Base-by-base conservation (phyloP, 2,888 invertebrate species). In the Catocala nupta region DNA sequence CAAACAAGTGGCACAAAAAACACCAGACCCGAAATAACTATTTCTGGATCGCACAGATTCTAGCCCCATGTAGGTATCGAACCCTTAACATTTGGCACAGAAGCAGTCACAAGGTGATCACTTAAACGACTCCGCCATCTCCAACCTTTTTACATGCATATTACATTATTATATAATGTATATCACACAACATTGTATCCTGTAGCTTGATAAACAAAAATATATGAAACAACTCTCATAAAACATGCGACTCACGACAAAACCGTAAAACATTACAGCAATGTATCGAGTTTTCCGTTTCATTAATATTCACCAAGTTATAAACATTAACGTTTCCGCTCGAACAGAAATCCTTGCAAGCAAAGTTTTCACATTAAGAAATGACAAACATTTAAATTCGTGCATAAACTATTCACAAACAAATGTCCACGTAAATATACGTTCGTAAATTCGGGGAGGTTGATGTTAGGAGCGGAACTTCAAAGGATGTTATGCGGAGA, bases 401-500 rank as follows among this genome's bases (percentile, higher is more conserved):
- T 64, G 58, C 58, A 71, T 73, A 53, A 79, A 78, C 77, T 77
- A 78, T 81, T 76, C 74, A 76, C 77, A 76, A 76, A 77, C 75
- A 76, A 78, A 78, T 79, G 73, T 65, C 72, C 77, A 73, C 73
- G 76, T 71, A 74, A 73, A 75, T 67, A 68, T 39, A 39, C 36
- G 9, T 77, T 73, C 73, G 76, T 71, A 72, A 74, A 75, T 64
- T 68, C 67, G 75, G 13, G 6, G 13, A 78, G 78, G 77, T 75
- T 75, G 63, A 77, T 69, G 68, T 68, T 64, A 73, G 70, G 71
- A 70, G 70, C 70, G 72, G 72, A 71, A 80, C 81, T 81, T 87
- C 86, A 86, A 86, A 86, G 84, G 82, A 76, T 77, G 74, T 73
- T 72, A 72, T 78, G 66, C 61, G 67, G 71, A 77, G 75, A 71